Conservation (phyloP, 2,797 vertebrate species). For the Eremophila alpestris region DNA sequence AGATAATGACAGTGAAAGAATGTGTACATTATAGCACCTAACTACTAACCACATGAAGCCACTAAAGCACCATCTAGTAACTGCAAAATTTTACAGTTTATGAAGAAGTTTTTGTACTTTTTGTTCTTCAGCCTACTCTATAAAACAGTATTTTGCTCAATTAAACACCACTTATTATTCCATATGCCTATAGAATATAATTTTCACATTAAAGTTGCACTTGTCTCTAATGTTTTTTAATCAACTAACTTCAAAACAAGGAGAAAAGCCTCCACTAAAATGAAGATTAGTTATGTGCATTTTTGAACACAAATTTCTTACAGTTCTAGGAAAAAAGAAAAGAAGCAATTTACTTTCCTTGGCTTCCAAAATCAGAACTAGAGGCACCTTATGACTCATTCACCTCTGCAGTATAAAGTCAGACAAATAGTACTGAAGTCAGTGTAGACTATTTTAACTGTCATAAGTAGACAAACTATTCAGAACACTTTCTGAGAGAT, state of each 20-base stretch:
- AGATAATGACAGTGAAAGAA: not conserved
- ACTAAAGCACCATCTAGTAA: not conserved
- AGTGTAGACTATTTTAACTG: not conserved
- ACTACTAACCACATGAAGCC: not conserved
- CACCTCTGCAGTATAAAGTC: not conserved
- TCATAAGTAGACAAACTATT: not conserved
- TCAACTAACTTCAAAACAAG: not conserved
- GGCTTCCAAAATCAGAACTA: not conserved
- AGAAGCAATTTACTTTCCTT: not conserved
- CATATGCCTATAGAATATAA: not conserved
- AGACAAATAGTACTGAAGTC: not conserved
- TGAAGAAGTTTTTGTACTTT: not conserved
- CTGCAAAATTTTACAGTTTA: not conserved
- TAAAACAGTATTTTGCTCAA: not conserved
- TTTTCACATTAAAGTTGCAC: not conserved
- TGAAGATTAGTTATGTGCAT: not conserved
- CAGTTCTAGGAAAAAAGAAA: not conserved
- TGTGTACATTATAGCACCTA: not conserved
- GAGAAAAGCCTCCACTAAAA: fast-evolving
- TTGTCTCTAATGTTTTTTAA: not conserved
- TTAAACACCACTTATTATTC: not conserved
- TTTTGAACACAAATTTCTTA: not conserved
- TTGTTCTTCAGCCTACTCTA: not conserved
- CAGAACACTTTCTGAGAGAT: not conserved
- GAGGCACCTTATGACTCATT: not conserved